These are phyloP conservation scores for Intellagama lesueurii DNA, from an alignment of 2,797 vertebrate genomes.

Conservation along the genomic window DNA sequence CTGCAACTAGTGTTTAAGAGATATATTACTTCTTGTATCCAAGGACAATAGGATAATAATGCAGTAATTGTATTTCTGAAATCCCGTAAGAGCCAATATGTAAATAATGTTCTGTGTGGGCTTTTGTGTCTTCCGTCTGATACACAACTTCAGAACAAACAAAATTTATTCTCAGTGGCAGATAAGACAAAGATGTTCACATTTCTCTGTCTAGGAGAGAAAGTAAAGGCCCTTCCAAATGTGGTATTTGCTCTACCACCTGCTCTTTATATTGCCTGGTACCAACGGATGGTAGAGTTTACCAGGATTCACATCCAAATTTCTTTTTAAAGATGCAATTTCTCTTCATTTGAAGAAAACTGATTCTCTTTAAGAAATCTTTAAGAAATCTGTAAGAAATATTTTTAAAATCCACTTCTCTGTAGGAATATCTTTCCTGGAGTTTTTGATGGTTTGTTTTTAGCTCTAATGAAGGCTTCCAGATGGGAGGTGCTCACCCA, in stretches of 20 bases:
- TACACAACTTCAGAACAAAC: neutral
- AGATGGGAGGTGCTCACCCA: no score
- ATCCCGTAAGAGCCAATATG: neutral
- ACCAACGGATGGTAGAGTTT: no score
- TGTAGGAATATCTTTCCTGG: no score
- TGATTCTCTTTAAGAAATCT: no score
- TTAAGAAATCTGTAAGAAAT: no score
- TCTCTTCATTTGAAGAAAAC: no score
- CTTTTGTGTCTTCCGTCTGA: neutral
- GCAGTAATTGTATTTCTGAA: slow-evolving; percentile 1
- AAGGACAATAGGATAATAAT: neutral
- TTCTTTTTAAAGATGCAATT: neutral
- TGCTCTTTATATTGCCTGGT: no score
- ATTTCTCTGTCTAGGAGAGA: neutral
- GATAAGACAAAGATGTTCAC: neutral
- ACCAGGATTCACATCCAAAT: neutral
- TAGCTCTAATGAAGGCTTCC: no score
- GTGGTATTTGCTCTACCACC: no score
- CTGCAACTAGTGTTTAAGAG: no score
- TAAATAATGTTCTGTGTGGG: neutral
- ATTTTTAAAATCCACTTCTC: no score
- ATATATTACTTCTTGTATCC: neutral
- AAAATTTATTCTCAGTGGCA: neutral
- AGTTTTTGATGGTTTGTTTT: no score
- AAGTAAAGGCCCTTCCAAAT: neutral